phyloP scores from a whole-genome alignment of 2,113 vertebrate species.

The Euleptes europaea region DNA sequence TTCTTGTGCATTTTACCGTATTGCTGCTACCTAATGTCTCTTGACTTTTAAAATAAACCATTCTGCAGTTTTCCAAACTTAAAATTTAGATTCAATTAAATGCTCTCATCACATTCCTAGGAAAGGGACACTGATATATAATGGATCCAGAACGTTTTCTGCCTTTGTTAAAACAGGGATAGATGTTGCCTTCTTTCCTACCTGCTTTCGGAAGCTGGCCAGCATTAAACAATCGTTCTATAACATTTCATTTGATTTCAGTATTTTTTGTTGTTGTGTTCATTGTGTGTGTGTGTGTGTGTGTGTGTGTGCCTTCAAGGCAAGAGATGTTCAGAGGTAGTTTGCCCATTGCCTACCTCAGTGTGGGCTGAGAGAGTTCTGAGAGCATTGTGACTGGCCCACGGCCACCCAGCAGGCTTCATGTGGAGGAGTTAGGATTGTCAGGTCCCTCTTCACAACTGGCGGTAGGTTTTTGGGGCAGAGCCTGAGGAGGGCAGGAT shows the following conservation, averaged over 20 bases:
- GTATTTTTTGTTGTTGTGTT: neutral
- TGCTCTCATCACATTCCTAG: slow-evolving; percentile 6
- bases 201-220: neutral
- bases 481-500: too few relatives aligned
- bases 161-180: neutral
- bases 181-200: neutral
- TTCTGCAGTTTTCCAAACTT: slow-evolving; percentile 14
- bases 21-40: neutral
- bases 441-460: too few relatives aligned
- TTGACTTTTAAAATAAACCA: slow-evolving; percentile 2
- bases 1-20: slow-evolving; percentile 23
- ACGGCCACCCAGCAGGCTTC: too few relatives aligned
- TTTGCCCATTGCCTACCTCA: too few relatives aligned
- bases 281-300: too few relatives aligned
- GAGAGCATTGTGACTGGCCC: too few relatives aligned
- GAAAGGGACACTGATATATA: neutral
- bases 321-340: too few relatives aligned
- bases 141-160: neutral
- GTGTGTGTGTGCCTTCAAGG: too few relatives aligned
- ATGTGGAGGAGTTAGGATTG: too few relatives aligned
- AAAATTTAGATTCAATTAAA: neutral
- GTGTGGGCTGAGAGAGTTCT: too few relatives aligned
- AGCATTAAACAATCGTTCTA: slow-evolving; percentile 8
- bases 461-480: too few relatives aligned
- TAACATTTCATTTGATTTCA: neutral